Base-by-base conservation (phyloP, 2,113 vertebrate genomes). In the human (Homo sapiens) region DNA sequence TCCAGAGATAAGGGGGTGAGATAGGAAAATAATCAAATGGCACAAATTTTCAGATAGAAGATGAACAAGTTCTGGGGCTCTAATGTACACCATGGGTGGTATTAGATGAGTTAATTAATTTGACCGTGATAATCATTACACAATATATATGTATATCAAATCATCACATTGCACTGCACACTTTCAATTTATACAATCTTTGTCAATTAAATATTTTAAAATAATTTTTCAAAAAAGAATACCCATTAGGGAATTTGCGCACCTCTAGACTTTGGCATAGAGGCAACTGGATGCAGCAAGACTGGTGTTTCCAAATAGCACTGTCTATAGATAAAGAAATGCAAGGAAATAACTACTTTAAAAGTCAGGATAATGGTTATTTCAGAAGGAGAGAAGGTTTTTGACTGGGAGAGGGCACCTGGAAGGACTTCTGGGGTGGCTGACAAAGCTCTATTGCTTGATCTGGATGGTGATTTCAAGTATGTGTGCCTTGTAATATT, bases 311-410 rank as follows among this genome's bases (percentile, higher is more conserved):
- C 90, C 38, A 55, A 89, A 81, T 68, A 89, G 57, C 40, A 75
- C 17, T 30, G 25, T 70, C n/a, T 30, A 90, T 30, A 90, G 38
- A 94, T 89, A 57, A 89, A 97, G 43, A 97, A 92, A 45, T 61
- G 8, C 2, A 86, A 94, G 40, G 68, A 97, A 81, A 82, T 72
- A 81, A 93, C 25, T 90, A 75, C 61, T 92, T 92, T 79, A 93
- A 82, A 89, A 80, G 55, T 70, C 35, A 83, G 6, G 13, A 32
- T 70, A 86, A 70, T 17, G 12, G 45, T 76, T 76, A 68, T 68
- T 90, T 72, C 66, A 50, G 61, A 87, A 57, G 25, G 52, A 90
- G 43, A 2, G 13, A 23, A 18, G 57, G 40, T 32, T 87, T 73
- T 75, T 35, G 57, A 89, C 22, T 86, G 38, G 45, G 30, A 89